Evolutionary conservation across 2,888 invertebrate genomes (phyloP).

Genomic region (Synergus umbraculus): DNA sequence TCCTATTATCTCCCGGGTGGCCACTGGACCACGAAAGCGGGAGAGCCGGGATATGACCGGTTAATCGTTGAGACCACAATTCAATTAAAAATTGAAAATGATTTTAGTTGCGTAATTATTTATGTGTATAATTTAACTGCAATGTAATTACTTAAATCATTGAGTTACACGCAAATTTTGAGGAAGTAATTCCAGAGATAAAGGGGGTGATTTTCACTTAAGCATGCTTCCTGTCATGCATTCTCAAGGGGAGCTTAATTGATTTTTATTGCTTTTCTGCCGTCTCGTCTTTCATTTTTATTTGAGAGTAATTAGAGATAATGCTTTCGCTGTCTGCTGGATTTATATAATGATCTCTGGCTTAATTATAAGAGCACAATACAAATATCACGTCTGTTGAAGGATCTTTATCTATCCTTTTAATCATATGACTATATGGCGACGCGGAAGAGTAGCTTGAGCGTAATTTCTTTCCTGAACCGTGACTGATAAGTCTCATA

Average conservation of each 20-base stretch:
- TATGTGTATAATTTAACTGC: background rate
- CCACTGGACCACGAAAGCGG: no score
- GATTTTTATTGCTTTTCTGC: slow-evolving; percentile 4
- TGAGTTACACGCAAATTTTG: background rate
- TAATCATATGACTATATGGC: slow-evolving; percentile 26
- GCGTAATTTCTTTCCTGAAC: slow-evolving; percentile 8
- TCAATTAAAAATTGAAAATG: no score
- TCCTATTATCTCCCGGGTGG: background rate
- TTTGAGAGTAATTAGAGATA: background rate
- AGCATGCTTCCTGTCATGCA: slow-evolving; percentile 24
- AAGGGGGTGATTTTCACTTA: slow-evolving; percentile 13
- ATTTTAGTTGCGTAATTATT: background rate
- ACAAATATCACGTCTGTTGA: background rate
- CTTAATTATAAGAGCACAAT: background rate
- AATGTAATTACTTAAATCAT: background rate
- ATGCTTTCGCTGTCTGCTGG: background rate
- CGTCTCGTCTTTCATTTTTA: slow-evolving; percentile 6
- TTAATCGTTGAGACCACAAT: background rate
- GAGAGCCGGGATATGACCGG: background rate
- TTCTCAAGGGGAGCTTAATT: slow-evolving; percentile 1
- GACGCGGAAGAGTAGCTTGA: slow-evolving; percentile 27
- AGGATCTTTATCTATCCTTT: slow-evolving; percentile 9
- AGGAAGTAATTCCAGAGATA: slow-evolving; percentile 31
- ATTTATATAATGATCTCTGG: slow-evolving; percentile 1
- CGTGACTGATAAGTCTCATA: slow-evolving; percentile 11